phyloP scores from a whole-genome alignment of 2,888 invertebrate species.

The Pomacea canaliculata region DNA sequence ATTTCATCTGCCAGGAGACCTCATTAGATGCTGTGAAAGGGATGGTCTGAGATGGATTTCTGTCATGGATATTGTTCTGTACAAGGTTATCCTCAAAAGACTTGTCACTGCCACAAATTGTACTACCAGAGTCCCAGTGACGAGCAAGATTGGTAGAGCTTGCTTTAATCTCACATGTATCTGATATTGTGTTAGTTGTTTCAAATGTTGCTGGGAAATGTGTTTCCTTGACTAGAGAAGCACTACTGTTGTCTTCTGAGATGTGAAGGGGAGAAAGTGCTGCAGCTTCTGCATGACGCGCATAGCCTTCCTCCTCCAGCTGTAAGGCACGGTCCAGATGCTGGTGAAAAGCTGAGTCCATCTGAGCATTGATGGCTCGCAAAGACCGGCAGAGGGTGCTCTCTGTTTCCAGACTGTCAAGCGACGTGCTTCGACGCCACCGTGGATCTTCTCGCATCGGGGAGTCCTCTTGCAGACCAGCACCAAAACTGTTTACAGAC shows the following conservation, averaged over 20 bases:
- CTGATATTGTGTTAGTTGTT: background rate
- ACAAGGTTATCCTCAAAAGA: no score
- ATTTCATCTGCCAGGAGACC: no score
- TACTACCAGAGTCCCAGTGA: no score
- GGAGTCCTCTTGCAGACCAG: conserved; percentile 28
- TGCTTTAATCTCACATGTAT: background rate
- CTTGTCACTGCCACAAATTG: no score
- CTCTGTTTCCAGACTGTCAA: conserved; percentile 54
- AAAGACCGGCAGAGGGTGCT: conserved; percentile 53
- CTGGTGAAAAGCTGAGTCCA: conserved; percentile 57
- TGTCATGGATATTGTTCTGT: no score
- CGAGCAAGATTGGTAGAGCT: no score
- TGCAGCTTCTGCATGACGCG: conserved; percentile 14
- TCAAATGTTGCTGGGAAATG: conserved; percentile 6
- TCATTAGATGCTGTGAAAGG: no score
- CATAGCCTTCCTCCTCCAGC: conserved; percentile 26
- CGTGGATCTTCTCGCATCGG: conserved; percentile 31
- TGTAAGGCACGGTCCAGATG: conserved; percentile 39
- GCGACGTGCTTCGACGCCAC: conserved; percentile 54
- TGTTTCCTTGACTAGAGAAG: conserved; percentile 10
- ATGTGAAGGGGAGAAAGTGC: conserved; percentile 27
- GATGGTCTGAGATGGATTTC: no score
- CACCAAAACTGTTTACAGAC: conserved; percentile 55
- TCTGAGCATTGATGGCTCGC: conserved; percentile 59
- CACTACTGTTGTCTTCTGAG: conserved; percentile 25